Percentiles rank a stretch among this genome's conserved stretches.
phyloP scores from a whole-genome alignment of 1,140 invertebrate species.

The Bombus haemorrhoidalis region DNA sequence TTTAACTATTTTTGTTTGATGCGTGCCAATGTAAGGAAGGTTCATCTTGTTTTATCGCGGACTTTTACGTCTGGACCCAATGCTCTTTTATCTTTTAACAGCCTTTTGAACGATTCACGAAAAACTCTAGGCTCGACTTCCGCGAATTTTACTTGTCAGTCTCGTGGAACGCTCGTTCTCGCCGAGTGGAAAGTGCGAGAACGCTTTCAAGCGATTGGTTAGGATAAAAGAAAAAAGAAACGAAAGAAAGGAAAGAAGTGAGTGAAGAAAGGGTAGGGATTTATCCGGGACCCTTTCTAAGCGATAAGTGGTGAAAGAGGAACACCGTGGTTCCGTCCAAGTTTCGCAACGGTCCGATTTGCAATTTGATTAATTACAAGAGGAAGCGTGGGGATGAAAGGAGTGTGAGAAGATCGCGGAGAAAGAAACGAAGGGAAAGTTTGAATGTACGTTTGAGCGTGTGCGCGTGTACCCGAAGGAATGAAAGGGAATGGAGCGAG shows the following conservation, averaged over 20 bases:
- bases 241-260: background rate
- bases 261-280: background rate
- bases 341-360: slow-evolving; percentile 2
- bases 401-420: background rate
- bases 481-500: slow-evolving; percentile 40
- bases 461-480: slow-evolving; percentile 25
- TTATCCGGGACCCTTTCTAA: background rate
- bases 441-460: slow-evolving; percentile 30
- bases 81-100: slow-evolving; percentile 1
- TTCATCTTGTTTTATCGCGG: background rate
- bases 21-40: background rate
- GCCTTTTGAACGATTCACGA: background rate
- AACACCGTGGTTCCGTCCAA: background rate
- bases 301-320: background rate
- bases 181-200: background rate
- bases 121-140: background rate
- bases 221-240: background rate
- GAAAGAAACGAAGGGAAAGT: slow-evolving; percentile 32
- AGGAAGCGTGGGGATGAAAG: background rate
- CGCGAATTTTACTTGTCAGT: background rate
- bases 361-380: slow-evolving; percentile 2
- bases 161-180: background rate
- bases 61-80: background rate
- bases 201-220: background rate
- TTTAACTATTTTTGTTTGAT: background rate